phyloP scores from a whole-genome alignment of 2,888 invertebrate genomes.

The Taenaris catops region DNA sequence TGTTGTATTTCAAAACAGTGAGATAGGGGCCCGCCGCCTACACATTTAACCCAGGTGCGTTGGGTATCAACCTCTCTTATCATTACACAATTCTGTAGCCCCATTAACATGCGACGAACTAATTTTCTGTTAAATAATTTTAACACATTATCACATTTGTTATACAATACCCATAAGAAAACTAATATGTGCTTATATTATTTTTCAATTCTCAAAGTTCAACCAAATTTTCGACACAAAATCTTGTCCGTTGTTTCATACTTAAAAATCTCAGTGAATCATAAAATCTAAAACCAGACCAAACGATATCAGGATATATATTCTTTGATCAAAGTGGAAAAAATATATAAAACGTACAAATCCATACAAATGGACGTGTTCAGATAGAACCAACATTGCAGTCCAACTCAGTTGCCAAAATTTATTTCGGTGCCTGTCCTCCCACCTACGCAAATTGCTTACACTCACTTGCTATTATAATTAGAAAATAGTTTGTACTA shows the following conservation, averaged over 20 bases:
- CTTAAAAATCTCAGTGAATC: too few species aligned
- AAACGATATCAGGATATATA: slow-evolving; percentile 1
- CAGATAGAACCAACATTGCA: slow-evolving; percentile 15
- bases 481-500: slow-evolving; percentile 64
- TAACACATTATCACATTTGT: too few species aligned
- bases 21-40: slow-evolving; percentile 58
- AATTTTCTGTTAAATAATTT: not conserved
- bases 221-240: too few species aligned
- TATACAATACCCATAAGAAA: too few species aligned
- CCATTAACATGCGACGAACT: slow-evolving; percentile 29
- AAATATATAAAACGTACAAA: slow-evolving; percentile 12
- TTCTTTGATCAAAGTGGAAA: slow-evolving; percentile 9
- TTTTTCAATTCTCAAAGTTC: too few species aligned
- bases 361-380: slow-evolving; percentile 6
- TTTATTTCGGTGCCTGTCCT: slow-evolving; percentile 59
- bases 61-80: slow-evolving; percentile 47
- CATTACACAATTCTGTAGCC: slow-evolving; percentile 38
- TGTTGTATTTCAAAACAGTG: slow-evolving; percentile 44
- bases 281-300: not conserved
- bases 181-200: too few species aligned
- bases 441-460: slow-evolving; percentile 72
- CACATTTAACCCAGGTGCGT: slow-evolving; percentile 61
- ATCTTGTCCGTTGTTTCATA: too few species aligned
- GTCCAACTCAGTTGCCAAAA: slow-evolving; percentile 56
- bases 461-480: slow-evolving; percentile 73